Evolutionary conservation across 2,113 vertebrate genomes (phyloP).

Genomic region (Thunnus thynnus): DNA sequence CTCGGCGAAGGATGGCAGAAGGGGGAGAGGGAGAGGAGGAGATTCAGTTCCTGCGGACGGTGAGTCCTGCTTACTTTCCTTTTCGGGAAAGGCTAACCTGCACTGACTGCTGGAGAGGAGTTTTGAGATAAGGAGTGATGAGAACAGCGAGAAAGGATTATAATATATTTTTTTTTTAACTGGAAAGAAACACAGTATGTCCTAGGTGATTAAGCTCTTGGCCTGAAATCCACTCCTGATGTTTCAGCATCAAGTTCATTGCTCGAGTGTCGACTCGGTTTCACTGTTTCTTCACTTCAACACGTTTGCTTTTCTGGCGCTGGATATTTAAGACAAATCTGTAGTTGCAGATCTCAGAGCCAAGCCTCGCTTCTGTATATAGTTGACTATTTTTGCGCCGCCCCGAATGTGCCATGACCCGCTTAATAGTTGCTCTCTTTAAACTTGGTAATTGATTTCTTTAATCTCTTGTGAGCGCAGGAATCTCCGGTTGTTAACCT

Average conservation of each 20-base stretch:
- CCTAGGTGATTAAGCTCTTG: not conserved
- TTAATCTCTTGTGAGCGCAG: slow-evolving; percentile 20
- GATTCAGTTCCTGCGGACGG: slow-evolving; percentile 94
- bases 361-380: slow-evolving; percentile 61
- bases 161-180: not conserved
- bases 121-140: not conserved
- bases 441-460: slow-evolving; percentile 65
- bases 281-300: slow-evolving; percentile 15
- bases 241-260: slow-evolving; percentile 9
- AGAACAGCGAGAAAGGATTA: not conserved
- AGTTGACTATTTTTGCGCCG: slow-evolving; percentile 74
- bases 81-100: slow-evolving; percentile 33
- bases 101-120: slow-evolving; percentile 17
- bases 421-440: slow-evolving; percentile 64
- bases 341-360: slow-evolving; percentile 39
- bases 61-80: slow-evolving; percentile 82
- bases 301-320: slow-evolving; percentile 12
- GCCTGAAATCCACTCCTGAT: slow-evolving; percentile 10
- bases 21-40: slow-evolving; percentile 94
- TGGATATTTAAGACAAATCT: slow-evolving; percentile 38
- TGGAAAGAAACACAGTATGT: not conserved
- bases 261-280: not conserved
- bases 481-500: slow-evolving; percentile 26
- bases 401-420: slow-evolving; percentile 72
- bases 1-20: slow-evolving; percentile 90